These are phyloP conservation scores for Nasonia giraulti DNA, from an alignment of 1,140 invertebrate genomes.

Conservation along the genomic window DNA sequence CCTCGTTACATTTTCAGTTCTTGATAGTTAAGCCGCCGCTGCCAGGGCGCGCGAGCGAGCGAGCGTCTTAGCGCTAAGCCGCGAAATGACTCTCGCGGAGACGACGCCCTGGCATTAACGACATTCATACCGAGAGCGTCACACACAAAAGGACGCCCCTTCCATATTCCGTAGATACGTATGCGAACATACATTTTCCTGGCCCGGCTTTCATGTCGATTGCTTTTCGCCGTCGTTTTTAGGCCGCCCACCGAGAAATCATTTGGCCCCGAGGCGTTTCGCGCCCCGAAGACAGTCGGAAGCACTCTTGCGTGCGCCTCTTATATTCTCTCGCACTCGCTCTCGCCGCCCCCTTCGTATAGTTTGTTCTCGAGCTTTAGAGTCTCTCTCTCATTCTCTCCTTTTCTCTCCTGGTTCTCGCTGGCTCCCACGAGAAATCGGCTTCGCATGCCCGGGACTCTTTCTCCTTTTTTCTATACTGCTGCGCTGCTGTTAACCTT, in stretches of 20 bases:
- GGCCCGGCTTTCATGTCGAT: neutral
- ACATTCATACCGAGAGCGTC: neutral
- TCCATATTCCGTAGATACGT: neutral
- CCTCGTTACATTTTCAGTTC: conserved; percentile 50
- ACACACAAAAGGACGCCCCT: neutral
- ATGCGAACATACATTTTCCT: neutral
- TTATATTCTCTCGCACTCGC: neutral
- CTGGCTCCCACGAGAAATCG: conserved; percentile 9
- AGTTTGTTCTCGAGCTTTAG: neutral
- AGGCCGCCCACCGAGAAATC: conserved; percentile 1
- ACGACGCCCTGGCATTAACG: conserved; percentile 10
- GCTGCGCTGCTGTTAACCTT: neutral
- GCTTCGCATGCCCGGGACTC: neutral
- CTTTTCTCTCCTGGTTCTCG: neutral
- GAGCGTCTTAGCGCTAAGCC: conserved; percentile 36
- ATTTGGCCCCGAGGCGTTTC: neutral
- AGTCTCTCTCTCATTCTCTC: neutral
- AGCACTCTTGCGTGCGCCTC: neutral
- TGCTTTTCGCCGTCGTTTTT: neutral
- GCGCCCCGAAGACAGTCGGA: conserved; percentile 3
- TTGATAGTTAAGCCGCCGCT: conserved; percentile 35
- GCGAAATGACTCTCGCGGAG: conserved; percentile 11
- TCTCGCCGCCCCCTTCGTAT: too few species aligned
- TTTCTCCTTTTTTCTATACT: neutral
- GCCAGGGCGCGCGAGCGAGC: neutral